These are phyloP conservation scores for Patiria miniata DNA, from an alignment of 35 echinoderm and acorn worm species.

Conservation along the genomic window DNA sequence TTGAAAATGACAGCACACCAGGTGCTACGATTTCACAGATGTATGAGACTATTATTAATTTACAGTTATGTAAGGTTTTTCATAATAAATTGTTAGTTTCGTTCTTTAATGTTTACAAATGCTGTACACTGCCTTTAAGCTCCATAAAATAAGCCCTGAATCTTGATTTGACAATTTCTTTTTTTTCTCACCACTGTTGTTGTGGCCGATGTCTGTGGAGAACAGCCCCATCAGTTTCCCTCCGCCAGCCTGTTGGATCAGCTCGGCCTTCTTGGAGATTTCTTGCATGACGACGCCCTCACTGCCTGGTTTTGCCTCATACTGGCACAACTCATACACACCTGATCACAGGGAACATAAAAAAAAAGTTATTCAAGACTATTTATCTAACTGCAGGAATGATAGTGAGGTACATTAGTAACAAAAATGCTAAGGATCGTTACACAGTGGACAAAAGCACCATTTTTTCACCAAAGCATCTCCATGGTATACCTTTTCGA, in stretches of 20 bases:
- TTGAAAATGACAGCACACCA: no score
- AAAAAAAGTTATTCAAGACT: no score
- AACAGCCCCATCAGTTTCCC: constrained; percentile 31
- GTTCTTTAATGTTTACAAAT: not conserved
- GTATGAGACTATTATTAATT: not conserved
- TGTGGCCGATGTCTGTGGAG: not conserved
- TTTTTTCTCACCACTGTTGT: constrained; percentile 14
- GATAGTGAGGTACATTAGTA: no score
- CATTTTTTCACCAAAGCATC: no score
- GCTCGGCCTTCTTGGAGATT: not conserved
- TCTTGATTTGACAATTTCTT: not conserved
- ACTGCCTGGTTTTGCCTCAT: not conserved
- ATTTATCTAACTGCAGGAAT: no score
- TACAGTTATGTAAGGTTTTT: not conserved
- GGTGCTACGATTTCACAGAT: no score
- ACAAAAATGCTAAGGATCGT: no score
- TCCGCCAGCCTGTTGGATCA: not conserved
- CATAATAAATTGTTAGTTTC: no score
- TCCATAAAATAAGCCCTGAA: not conserved
- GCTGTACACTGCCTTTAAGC: not conserved
- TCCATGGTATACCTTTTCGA: no score
- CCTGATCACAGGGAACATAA: not conserved
- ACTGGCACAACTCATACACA: constrained; percentile 25
- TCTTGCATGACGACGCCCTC: not conserved
- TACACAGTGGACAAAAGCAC: no score